Conservation (phyloP, 1,140 invertebrate species). For the Platyscapa corneri region DNA sequence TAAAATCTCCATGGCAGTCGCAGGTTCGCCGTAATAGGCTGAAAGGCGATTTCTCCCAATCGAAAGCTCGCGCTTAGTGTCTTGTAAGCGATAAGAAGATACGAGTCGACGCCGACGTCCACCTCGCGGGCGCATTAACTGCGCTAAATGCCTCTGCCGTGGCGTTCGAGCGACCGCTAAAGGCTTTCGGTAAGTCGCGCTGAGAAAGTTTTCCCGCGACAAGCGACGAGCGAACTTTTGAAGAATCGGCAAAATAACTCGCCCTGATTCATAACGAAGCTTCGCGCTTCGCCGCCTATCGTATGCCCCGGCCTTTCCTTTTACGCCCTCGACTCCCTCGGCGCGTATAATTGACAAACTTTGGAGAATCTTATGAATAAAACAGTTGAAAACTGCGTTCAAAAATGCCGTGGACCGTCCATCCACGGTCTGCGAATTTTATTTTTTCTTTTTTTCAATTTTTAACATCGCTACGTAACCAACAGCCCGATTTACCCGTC, state of each 20-base stretch:
- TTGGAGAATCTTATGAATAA: constrained; percentile 29
- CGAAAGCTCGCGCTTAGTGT: constrained; percentile 42
- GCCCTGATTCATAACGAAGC: constrained; percentile 52
- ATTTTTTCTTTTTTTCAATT: no score
- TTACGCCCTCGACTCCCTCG: not conserved
- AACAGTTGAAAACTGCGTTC: not conserved
- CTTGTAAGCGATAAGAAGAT: constrained; percentile 47
- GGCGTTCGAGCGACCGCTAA: constrained; percentile 22
- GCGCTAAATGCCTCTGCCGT: not conserved
- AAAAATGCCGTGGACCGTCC: not conserved
- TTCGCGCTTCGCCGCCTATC: constrained; percentile 31
- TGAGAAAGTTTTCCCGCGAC: constrained; percentile 23
- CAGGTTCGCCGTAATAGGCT: constrained; percentile 18
- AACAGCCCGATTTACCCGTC: no score
- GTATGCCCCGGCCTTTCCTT: not conserved
- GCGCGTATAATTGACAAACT: constrained; percentile 34
- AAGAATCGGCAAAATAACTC: constrained; percentile 45
- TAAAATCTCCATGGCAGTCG: constrained; percentile 6
- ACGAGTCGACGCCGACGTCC: constrained; percentile 42
- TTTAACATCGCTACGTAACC: no score
- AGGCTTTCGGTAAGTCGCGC: constrained; percentile 33
- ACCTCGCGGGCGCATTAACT: constrained; percentile 46
- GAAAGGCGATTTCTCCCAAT: constrained; percentile 28
- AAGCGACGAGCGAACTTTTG: not conserved
- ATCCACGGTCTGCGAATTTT: not conserved